Evolutionary conservation across 2,113 vertebrate genomes (phyloP).

Genomic region (Stegastes partitus): DNA sequence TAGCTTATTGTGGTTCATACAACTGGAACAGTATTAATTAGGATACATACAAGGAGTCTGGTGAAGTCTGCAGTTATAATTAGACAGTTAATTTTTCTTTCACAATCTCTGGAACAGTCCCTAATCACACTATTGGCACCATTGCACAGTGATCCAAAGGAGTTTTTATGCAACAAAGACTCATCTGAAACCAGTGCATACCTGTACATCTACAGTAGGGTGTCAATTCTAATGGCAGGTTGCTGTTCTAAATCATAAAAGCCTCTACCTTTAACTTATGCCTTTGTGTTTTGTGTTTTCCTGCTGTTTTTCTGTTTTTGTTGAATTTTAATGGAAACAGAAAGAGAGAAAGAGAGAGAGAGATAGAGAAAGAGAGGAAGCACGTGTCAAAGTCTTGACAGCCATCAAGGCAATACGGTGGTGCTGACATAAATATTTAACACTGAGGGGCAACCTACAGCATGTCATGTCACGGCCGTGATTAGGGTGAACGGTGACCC

Average conservation of each 20-base stretch:
- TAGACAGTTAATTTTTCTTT: not conserved
- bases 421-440: conserved; percentile 88
- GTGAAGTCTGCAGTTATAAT: not conserved
- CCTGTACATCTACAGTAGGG: conserved; percentile 13
- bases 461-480: conserved; percentile 86
- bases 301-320: conserved; percentile 60
- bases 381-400: conserved; percentile 85
- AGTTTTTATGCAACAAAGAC: conserved; percentile 14
- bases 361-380: conserved; percentile 73
- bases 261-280: conserved; percentile 19
- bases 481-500: conserved; percentile 85
- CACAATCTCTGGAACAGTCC: not conserved
- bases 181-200: conserved; percentile 1
- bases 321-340: conserved; percentile 78
- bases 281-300: conserved; percentile 51
- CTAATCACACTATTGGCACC: not conserved
- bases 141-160: not conserved
- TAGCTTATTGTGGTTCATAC: not conserved
- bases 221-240: not conserved
- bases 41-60: not conserved
- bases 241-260: conserved; percentile 21
- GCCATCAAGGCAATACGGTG: conserved; percentile 81
- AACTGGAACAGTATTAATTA: not conserved
- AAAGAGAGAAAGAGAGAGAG: conserved; percentile 55
- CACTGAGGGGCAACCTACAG: conserved; percentile 85